Conservation (phyloP, 2,797 vertebrate genomes). For the Pangasius macronema region DNA sequence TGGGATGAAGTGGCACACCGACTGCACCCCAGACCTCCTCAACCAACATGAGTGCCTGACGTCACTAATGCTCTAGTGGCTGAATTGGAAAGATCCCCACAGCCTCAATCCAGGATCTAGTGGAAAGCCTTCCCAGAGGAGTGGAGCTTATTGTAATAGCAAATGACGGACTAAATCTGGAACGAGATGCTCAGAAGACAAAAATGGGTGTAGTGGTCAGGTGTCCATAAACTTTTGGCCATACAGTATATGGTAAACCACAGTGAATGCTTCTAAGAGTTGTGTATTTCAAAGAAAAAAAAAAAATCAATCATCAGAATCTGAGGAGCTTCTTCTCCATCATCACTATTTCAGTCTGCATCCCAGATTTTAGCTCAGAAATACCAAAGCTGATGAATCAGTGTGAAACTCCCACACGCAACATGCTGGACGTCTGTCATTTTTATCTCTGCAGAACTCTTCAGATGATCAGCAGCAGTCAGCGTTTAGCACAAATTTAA, state of each 20-base stretch:
- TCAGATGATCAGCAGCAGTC: not conserved
- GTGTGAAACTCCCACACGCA: conserved; percentile 19
- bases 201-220: not conserved
- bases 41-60: not conserved
- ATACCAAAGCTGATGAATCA: conserved; percentile 38
- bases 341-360: conserved; percentile 20
- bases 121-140: not conserved
- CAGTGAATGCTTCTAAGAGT: not conserved
- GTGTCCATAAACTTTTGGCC: not conserved
- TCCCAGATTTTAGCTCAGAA: conserved; percentile 11
- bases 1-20: not conserved
- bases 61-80: not conserved
- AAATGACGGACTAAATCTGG: not conserved
- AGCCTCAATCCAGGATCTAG: not conserved
- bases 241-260: not conserved
- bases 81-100: not conserved
- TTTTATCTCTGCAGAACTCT: conserved; percentile 25
- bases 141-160: not conserved
- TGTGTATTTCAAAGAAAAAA: no score
- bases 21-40: not conserved
- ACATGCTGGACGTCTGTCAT: conserved; percentile 30
- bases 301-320: not conserved
- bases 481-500: not conserved
- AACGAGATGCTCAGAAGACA: not conserved
- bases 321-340: not conserved